Evolutionary conservation across 2,888 invertebrate genomes (phyloP), one percentile per base, ranked within the genome.

Genomic region (Acronicta alni): DNA sequence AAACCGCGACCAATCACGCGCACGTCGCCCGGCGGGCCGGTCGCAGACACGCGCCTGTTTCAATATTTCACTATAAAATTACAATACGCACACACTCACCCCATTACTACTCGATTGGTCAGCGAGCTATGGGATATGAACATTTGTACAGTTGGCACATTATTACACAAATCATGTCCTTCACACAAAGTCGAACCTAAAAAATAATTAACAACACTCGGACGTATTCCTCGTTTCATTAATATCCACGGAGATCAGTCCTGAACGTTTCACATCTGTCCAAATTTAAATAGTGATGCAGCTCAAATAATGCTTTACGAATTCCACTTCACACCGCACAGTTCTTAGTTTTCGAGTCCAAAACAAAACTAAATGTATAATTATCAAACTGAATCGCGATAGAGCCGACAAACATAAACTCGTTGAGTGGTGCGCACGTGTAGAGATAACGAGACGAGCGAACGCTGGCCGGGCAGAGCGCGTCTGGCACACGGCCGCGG

Each of bases 241-340:
- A 3, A 20, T 18, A 5, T n/a, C n/a, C 9, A 10, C n/a, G 17
- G 12, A 18, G 5, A 14, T 9, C 17, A 45, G 45, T 39, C 32
- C 48, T 48, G 10, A 17, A 16, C 23, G 8, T 45, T 6, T 26
- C 20, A 47, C 47, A 10, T 16, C 39, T 37, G 18, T 45, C 26
- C 35, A 23, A 18, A 20, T 26, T 3, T n/a, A 32, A 14, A n/a
- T 35, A 32, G n/a, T 18, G 7, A 26, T 32, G 37, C 49, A 39
- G 35, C 26, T 46, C 35, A 42, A 39, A 0, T 23, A 51, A 52
- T 17, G 53, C 20, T 2, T 8, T 16, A 10, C 0, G 41, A 26
- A 41, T 35, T 48, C 15, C 67, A 67, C 66, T 65, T 67, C 57
- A 67, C 52, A 43, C 72, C 35, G 20, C 48, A 71, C 58, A 54